A percentile compares a stretch with the other conserved stretches of the same genome.
These are phyloP conservation scores for Lindbergichthys nudifrons DNA, from an alignment of 2,797 vertebrate genomes.

Conservation along the genomic window DNA sequence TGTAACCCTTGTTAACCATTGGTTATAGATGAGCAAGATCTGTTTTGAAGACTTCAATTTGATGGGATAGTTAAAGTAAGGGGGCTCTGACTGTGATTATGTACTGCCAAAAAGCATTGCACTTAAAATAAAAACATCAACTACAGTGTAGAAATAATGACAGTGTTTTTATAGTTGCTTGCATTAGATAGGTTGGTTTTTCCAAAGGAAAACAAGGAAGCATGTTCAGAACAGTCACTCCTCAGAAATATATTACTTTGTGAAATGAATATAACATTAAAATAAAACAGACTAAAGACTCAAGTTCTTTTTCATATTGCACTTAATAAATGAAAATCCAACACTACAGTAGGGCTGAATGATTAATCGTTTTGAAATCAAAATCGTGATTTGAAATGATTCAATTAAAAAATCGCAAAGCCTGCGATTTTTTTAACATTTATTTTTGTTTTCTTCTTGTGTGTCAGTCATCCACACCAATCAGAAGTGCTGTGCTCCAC, in stretches of 20 bases:
- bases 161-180: slow-evolving; percentile 12
- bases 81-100: slow-evolving; percentile 33
- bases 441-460: too few species aligned
- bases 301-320: slow-evolving; percentile 18
- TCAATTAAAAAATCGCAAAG: too few species aligned
- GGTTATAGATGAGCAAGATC: slow-evolving; percentile 16
- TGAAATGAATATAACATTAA: slow-evolving; percentile 6
- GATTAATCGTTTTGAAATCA: too few species aligned
- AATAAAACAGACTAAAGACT: slow-evolving; percentile 11
- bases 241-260: slow-evolving; percentile 2
- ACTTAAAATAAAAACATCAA: slow-evolving; percentile 24
- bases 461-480: too few species aligned
- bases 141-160: not conserved
- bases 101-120: slow-evolving; percentile 30
- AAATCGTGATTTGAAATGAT: too few species aligned
- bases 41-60: slow-evolving; percentile 31
- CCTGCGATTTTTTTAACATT: too few species aligned
- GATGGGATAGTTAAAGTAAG: slow-evolving; percentile 24
- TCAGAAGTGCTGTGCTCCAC: too few species aligned
- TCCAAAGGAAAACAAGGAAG: not conserved
- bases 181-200: not conserved
- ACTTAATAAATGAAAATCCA: slow-evolving; percentile 40
- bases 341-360: slow-evolving; percentile 5
- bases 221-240: not conserved
- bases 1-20: slow-evolving; percentile 26